Conservation (phyloP, 2,797 vertebrate genomes). For the Meriones psammophilus region DNA sequence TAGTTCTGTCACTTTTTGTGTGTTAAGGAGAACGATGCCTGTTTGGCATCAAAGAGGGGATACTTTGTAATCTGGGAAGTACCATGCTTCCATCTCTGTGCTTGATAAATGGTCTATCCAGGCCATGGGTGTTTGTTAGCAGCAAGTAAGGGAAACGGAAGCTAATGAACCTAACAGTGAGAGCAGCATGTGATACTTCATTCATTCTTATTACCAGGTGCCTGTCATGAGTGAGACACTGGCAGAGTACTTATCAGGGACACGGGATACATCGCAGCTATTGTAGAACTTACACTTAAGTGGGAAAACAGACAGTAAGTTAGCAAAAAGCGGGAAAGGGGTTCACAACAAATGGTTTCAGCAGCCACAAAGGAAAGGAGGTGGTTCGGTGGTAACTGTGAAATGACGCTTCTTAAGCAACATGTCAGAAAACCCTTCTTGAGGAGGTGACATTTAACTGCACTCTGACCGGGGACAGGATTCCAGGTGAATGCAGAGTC, state of each 20-base stretch:
- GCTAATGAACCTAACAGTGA: not conserved
- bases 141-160: not conserved
- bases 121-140: not conserved
- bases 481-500: slow-evolving; percentile 16
- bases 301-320: not conserved
- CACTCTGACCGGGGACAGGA: slow-evolving; percentile 46
- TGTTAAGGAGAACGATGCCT: not conserved
- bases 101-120: not conserved
- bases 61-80: slow-evolving; percentile 14
- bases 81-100: not conserved
- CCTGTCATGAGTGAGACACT: not conserved
- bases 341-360: not conserved
- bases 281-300: not conserved
- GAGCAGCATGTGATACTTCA: not conserved
- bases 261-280: not conserved
- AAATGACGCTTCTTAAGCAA: slow-evolving; percentile 35
- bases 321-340: not conserved
- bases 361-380: not conserved
- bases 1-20: not conserved
- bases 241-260: not conserved
- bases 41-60: slow-evolving; percentile 16
- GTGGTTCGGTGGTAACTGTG: not conserved
- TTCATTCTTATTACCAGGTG: not conserved
- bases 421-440: slow-evolving; percentile 32
- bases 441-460: slow-evolving; percentile 45